phyloP scores from a whole-genome alignment of 2,113 vertebrate species.

The Anarhynchus alexandrinus region DNA sequence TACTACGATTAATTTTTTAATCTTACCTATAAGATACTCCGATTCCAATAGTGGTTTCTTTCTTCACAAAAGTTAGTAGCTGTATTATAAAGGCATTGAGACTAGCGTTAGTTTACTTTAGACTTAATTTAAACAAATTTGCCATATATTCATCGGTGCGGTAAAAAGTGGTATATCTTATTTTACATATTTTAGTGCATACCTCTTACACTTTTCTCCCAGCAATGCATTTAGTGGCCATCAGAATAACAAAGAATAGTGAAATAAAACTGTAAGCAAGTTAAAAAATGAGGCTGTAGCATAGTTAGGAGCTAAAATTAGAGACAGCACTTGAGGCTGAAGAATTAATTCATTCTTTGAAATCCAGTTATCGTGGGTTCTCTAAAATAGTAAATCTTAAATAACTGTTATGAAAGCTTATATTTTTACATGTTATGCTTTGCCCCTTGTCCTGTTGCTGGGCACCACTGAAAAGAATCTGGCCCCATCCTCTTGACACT shows the following conservation, averaged over 20 bases:
- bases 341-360: not conserved
- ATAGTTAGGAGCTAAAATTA: not conserved
- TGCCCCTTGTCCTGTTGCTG: not conserved
- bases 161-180: not conserved
- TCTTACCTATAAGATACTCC: not conserved
- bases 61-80: not conserved
- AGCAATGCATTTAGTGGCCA: not conserved
- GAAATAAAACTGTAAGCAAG: not conserved
- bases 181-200: not conserved
- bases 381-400: not conserved
- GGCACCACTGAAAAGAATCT: too few relatives aligned
- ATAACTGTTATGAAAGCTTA: not conserved
- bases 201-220: not conserved
- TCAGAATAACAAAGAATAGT: not conserved
- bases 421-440: not conserved
- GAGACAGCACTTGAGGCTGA: fast-evolving
- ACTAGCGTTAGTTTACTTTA: not conserved
- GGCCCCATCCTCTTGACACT: too few relatives aligned
- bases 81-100: not conserved
- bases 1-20: not conserved
- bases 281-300: not conserved
- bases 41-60: not conserved
- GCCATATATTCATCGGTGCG: fast-evolving
- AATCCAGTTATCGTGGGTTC: not conserved
- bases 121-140: not conserved